Evolutionary conservation across 2,113 vertebrate genomes (phyloP).

Genomic region (Terrapene triunguis): DNA sequence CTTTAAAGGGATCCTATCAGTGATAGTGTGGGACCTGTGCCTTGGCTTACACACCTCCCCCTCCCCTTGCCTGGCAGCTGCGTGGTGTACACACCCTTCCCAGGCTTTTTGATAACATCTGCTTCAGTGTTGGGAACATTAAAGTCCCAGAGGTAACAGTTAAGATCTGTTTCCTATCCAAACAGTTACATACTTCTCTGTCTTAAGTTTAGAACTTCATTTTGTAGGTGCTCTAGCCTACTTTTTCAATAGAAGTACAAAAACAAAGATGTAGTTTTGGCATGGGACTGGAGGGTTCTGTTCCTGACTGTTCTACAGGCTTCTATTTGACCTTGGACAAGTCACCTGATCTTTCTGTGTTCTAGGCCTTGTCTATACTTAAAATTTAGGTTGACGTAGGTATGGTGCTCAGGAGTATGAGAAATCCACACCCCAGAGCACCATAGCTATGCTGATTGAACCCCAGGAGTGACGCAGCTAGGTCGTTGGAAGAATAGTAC

Average conservation of each 20-base stretch:
- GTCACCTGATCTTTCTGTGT: background rate
- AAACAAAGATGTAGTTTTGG: fast-evolving
- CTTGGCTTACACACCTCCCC: background rate
- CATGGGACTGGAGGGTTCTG: background rate
- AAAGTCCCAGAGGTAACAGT: background rate
- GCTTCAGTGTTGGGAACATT: background rate
- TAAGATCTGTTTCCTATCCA: background rate
- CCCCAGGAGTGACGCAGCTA: background rate
- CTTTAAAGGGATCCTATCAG: background rate
- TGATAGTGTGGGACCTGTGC: background rate
- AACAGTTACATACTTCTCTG: background rate
- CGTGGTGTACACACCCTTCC: background rate
- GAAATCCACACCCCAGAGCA: background rate
- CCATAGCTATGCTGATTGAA: background rate
- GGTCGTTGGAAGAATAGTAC: background rate
- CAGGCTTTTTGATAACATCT: background rate
- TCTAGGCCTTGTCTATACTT: background rate
- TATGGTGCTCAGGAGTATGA: background rate
- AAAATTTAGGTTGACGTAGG: background rate
- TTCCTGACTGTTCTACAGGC: background rate
- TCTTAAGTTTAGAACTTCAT: background rate
- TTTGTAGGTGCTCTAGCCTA: background rate
- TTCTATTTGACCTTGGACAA: background rate
- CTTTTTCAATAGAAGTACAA: background rate
- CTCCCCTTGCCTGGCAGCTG: background rate